These are phyloP conservation scores for Globia sparganii DNA, from an alignment of 2,888 invertebrate genomes.

Conservation along the genomic window DNA sequence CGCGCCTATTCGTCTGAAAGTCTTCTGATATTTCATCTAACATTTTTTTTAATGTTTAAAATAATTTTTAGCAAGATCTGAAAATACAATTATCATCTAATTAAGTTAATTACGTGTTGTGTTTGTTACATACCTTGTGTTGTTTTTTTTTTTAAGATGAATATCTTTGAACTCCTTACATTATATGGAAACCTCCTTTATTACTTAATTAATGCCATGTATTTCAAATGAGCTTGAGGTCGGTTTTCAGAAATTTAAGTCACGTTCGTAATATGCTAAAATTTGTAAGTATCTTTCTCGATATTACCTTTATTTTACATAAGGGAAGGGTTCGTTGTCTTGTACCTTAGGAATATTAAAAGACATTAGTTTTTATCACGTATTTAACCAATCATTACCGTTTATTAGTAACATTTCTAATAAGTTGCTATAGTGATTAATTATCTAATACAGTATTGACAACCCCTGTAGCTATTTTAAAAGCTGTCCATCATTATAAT, in stretches of 20 bases:
- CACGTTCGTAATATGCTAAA: slow-evolving; percentile 27
- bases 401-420: not conserved
- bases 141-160: slow-evolving; percentile 22
- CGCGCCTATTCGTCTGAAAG: not conserved
- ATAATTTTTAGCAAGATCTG: not conserved
- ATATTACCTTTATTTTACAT: slow-evolving; percentile 20
- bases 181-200: slow-evolving; percentile 19
- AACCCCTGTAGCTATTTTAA: slow-evolving; percentile 25
- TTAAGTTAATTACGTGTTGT: not conserved
- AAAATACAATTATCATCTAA: slow-evolving; percentile 3
- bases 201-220: slow-evolving; percentile 32
- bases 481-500: slow-evolving; percentile 49
- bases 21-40: not conserved
- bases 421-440: slow-evolving; percentile 22
- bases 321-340: slow-evolving; percentile 1
- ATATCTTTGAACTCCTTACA: slow-evolving; percentile 2
- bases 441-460: slow-evolving; percentile 12
- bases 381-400: not conserved
- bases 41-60: not conserved
- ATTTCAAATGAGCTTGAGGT: slow-evolving; percentile 10
- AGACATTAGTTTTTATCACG: not conserved
- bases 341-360: slow-evolving; percentile 15
- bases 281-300: slow-evolving; percentile 15
- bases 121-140: not conserved
- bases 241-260: slow-evolving; percentile 31